These are phyloP conservation scores for Sylvicola fuscatus DNA, from an alignment of 2,888 invertebrate genomes.

Conservation along the genomic window DNA sequence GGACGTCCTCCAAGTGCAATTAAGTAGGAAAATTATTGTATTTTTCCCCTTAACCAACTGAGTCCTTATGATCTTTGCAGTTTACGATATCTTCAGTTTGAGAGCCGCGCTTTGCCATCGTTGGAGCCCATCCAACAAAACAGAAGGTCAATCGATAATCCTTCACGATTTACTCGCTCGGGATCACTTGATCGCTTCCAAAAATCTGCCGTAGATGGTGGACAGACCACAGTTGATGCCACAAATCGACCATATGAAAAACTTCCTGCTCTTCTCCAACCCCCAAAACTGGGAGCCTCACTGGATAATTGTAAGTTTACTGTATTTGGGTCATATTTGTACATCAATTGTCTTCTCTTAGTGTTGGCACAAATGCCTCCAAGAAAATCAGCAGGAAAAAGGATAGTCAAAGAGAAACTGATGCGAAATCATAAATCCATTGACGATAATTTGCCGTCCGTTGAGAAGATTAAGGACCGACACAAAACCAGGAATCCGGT, in stretches of 20 bases:
- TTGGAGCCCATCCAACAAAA: conserved; percentile 16
- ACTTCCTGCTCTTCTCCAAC: conserved; percentile 9
- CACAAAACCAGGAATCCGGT: not conserved
- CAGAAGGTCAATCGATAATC: conserved; percentile 5
- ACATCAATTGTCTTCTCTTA: conserved; percentile 3
- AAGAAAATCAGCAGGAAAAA: not conserved
- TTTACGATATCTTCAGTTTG: conserved; percentile 40
- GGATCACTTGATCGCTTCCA: conserved; percentile 4
- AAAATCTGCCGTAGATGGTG: not conserved
- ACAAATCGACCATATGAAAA: conserved; percentile 5
- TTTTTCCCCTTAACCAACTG: not conserved
- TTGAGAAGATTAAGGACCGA: not conserved
- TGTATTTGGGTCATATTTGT: not conserved
- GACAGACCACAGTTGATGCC: not conserved
- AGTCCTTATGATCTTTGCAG: conserved; percentile 23
- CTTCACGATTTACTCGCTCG: conserved; percentile 5
- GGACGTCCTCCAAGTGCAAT: conserved; percentile 55
- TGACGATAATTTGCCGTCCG: conserved; percentile 1
- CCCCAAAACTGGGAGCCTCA: conserved; percentile 8
- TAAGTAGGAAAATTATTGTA: conserved; percentile 29
- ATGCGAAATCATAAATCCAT: not conserved
- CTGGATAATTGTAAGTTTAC: conserved; percentile 9
- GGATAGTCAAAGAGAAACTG: too few species aligned
- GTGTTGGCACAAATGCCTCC: conserved; percentile 9
- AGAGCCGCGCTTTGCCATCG: conserved; percentile 22